These are phyloP conservation scores for Sparus aurata DNA, from an alignment of 2,797 vertebrate genomes.

Conservation along the genomic window DNA sequence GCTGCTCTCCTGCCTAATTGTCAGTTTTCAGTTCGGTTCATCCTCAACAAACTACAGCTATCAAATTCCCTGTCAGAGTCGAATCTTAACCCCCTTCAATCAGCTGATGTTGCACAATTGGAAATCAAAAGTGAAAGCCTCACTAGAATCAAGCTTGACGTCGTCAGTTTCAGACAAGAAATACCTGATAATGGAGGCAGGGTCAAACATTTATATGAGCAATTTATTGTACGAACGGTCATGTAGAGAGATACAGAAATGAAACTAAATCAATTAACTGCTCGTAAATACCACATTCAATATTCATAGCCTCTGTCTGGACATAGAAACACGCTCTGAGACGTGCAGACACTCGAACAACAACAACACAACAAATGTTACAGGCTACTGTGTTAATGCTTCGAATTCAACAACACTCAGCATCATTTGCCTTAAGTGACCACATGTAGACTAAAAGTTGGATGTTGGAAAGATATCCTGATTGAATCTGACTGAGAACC, in stretches of 20 bases:
- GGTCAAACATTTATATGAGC: slow-evolving; percentile 27
- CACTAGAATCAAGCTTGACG: slow-evolving; percentile 46
- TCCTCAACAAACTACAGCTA: slow-evolving; percentile 22
- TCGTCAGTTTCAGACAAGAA: slow-evolving; percentile 46
- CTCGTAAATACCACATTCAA: slow-evolving; percentile 43
- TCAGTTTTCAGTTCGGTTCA: slow-evolving; percentile 49
- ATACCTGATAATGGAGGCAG: slow-evolving; percentile 27
- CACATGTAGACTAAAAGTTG: no score
- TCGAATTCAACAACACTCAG: no score
- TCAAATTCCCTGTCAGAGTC: slow-evolving; percentile 45
- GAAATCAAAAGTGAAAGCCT: slow-evolving; percentile 50
- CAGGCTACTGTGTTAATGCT: no score
- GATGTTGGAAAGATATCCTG: no score
- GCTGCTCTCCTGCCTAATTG: slow-evolving; percentile 35
- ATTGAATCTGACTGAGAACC: no score
- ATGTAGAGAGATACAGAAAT: slow-evolving; percentile 19
- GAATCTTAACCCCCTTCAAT: slow-evolving; percentile 45
- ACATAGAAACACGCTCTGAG: slow-evolving; percentile 21
- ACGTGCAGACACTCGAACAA: background rate
- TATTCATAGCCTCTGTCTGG: slow-evolving; percentile 25
- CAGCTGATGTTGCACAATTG: slow-evolving; percentile 16
- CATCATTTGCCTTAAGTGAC: no score
- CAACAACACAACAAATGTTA: no score
- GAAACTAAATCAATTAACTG: slow-evolving; percentile 30
- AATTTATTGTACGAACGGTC: slow-evolving; percentile 13